These are phyloP conservation scores for Monarcha castaneiventris DNA, from an alignment of 2,113 vertebrate genomes.

Conservation along the genomic window DNA sequence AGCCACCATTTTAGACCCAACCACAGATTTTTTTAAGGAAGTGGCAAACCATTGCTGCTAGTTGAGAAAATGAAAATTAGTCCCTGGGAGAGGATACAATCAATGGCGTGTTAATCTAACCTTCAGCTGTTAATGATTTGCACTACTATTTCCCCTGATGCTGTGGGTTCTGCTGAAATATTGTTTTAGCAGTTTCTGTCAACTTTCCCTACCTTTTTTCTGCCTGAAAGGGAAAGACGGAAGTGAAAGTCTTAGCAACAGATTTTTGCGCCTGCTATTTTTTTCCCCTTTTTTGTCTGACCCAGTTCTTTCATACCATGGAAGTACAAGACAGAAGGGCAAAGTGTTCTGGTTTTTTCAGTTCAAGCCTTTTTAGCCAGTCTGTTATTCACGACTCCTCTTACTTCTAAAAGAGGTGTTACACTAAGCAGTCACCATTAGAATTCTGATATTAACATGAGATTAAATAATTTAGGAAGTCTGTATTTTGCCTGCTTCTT, in stretches of 20 bases:
- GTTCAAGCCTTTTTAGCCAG: background rate
- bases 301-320: constrained; percentile 4
- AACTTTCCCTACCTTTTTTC: constrained; percentile 40
- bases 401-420: background rate
- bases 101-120: constrained; percentile 73
- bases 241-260: constrained; percentile 26
- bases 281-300: background rate
- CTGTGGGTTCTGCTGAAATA: constrained; percentile 67
- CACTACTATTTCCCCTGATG: constrained; percentile 62
- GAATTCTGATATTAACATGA: background rate
- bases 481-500: background rate
- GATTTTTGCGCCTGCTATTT: background rate
- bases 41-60: constrained; percentile 62
- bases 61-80: constrained; percentile 73
- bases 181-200: constrained; percentile 69
- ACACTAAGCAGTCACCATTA: background rate
- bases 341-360: background rate
- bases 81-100: constrained; percentile 71
- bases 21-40: constrained; percentile 63
- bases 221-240: constrained; percentile 15
- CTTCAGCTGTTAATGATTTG: constrained; percentile 80
- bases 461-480: background rate
- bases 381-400: background rate
- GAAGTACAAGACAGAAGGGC: background rate
- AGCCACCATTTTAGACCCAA: constrained; percentile 47